Evolutionary conservation across 2,797 vertebrate genomes (phyloP).

Genomic region (Enteromius anoplus): DNA sequence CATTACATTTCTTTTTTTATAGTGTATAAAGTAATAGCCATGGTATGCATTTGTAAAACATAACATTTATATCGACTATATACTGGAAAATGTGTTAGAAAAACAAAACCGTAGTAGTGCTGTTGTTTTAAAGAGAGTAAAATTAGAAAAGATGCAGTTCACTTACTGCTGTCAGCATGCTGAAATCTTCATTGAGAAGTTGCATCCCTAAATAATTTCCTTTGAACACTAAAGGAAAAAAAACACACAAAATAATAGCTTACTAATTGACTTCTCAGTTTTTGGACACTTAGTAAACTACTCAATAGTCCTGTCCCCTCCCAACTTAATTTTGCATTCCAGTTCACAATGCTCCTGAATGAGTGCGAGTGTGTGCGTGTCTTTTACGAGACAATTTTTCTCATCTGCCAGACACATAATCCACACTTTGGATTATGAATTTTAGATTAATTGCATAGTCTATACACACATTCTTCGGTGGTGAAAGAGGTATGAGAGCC

Average conservation of each 20-base stretch:
- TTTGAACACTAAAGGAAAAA: background rate
- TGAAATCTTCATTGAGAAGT: background rate
- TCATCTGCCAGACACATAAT: slow-evolving; percentile 17
- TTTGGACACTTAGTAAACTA: background rate
- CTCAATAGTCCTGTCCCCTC: background rate
- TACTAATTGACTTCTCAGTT: background rate
- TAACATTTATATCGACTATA: background rate
- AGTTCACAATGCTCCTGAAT: slow-evolving; percentile 7
- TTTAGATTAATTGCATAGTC: slow-evolving; percentile 48
- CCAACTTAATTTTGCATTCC: slow-evolving; percentile 1
- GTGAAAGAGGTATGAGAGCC: slow-evolving; percentile 43
- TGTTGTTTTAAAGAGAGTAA: background rate
- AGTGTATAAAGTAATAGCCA: background rate
- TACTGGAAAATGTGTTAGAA: no score
- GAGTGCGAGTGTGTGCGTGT: background rate
- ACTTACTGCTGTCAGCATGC: background rate
- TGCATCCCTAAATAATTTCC: background rate
- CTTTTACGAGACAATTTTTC: slow-evolving; percentile 15
- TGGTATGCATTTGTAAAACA: background rate
- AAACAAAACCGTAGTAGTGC: background rate
- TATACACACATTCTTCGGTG: slow-evolving; percentile 36
- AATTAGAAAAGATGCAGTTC: background rate
- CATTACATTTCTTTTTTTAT: background rate
- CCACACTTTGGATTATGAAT: slow-evolving; percentile 41
- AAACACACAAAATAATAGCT: background rate